Percentiles rank a stretch among this genome's conserved stretches.
Evolutionary conservation across 2,888 invertebrate genomes (phyloP).

Genomic region (Siphlonurus alternatus): DNA sequence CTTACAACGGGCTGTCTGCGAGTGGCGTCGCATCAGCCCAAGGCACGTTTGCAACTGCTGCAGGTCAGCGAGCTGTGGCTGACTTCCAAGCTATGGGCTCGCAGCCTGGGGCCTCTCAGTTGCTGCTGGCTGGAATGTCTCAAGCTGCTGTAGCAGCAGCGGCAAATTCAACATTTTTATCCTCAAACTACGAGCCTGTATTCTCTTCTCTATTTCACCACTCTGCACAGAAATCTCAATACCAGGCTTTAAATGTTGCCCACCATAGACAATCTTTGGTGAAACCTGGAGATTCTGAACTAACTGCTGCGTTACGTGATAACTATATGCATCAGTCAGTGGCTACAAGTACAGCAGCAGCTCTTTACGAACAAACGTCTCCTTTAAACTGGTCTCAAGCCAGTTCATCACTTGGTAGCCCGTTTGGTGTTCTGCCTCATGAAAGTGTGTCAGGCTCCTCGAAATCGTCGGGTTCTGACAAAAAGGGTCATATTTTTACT

Average conservation of each 20-base stretch:
- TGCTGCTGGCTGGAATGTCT: conserved; percentile 1
- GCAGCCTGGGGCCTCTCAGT: background rate
- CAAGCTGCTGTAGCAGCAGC: background rate
- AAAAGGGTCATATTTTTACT: background rate
- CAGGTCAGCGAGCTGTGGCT: conserved; percentile 2
- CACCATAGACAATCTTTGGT: conserved; percentile 19
- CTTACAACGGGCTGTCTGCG: conserved; percentile 61
- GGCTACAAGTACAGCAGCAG: conserved; percentile 33
- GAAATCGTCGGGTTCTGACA: background rate
- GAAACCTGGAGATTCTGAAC: conserved; percentile 36
- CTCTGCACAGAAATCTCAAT: background rate
- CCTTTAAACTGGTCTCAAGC: conserved; percentile 42
- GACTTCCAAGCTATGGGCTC: conserved; percentile 1
- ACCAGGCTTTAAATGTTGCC: conserved; percentile 24
- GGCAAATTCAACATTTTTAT: background rate
- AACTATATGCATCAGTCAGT: conserved; percentile 34
- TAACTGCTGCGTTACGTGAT: conserved; percentile 39
- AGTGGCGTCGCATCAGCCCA: conserved; percentile 45
- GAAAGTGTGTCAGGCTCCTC: conserved; percentile 37
- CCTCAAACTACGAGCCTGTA: conserved; percentile 49
- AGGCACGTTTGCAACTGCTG: conserved; percentile 2
- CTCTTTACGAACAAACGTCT: conserved; percentile 26
- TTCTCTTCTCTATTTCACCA: conserved; percentile 67
- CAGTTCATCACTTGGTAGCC: conserved; percentile 28
- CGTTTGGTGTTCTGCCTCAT: conserved; percentile 61